phyloP scores from a whole-genome alignment of 2,888 invertebrate genomes.

The Polylopha cassiicola region DNA sequence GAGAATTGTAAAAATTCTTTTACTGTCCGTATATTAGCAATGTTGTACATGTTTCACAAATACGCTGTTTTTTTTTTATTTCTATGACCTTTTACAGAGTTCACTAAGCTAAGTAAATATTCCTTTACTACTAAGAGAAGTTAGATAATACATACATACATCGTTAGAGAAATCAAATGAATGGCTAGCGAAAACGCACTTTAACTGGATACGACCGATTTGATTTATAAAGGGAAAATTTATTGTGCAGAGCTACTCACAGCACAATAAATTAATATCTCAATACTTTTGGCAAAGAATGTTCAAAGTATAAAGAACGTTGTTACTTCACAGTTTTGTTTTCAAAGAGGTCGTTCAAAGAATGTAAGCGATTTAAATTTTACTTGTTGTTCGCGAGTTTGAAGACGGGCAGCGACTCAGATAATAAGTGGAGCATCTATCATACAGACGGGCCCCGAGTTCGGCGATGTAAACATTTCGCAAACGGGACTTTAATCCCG shows the following conservation, averaged over 20 bases:
- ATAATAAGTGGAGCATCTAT: conserved; percentile 39
- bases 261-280: conserved; percentile 10
- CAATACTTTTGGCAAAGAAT: conserved; percentile 17
- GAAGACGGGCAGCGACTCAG: conserved; percentile 20
- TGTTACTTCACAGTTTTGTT: conserved; percentile 13
- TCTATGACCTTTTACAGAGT: conserved; percentile 3
- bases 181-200: too few species aligned
- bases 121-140: too few species aligned
- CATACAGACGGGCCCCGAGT: conserved; percentile 50
- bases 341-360: conserved; percentile 17
- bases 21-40: conserved; percentile 31
- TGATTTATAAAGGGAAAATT: too few species aligned
- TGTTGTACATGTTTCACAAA: conserved; percentile 25
- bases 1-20: conserved; percentile 38
- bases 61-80: conserved; percentile 12
- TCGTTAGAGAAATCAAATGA: too few species aligned
- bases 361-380: conserved; percentile 18
- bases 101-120: conserved; percentile 6
- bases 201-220: too few species aligned
- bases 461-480: conserved; percentile 69
- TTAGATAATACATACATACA: too few species aligned
- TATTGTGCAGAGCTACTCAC: conserved; percentile 1
- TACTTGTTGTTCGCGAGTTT: conserved; percentile 18
- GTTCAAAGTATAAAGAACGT: conserved; percentile 10
- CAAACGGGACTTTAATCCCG: conserved; percentile 72